Evolutionary conservation across 2,888 invertebrate species (phyloP), one percentile per base, ranked within the genome.

Genomic region (Yponomeuta cagnagella): DNA sequence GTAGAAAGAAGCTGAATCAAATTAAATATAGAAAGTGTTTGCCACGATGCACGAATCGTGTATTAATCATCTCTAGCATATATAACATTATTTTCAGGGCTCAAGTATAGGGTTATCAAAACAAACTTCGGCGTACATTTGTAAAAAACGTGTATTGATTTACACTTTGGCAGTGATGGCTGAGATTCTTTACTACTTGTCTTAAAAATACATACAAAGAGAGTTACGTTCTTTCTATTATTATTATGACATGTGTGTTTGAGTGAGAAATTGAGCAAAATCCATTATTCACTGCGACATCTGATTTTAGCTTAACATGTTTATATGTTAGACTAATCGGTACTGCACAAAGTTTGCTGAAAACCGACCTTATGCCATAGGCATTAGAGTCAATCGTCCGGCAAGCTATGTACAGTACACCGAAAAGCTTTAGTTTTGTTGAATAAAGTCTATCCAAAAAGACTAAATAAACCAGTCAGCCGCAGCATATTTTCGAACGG

Each of bases 161-260:
- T 89, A 91, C 91, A 91, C 91, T 92, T 91, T 92, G 91, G 91
- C 90, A 90, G 90, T 92, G 90, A 89, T 89, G 89, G 88, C 87
- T 89, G 82, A 84, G 79, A 82, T 86, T 81, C 79, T 88, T 52
- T 52, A 52, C 52, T 15, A 52, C 1, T 52, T 52, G 52, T 15
- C 52, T 52, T 52, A 52, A 52, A 15, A 52, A 52, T 52, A 52
- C 88, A 43, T 43, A 90, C 88, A 92, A 89, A 90, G 91, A 92
- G 91, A 92, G 90, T 92, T 91, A 90, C 90, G 70, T 68, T 52
- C 68, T 30, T 68, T 37, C 43, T 67, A 43, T 67, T 43, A n/a
- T 15, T 9, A 67, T 33, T 67, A 15, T 68, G 15, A 68, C 30
- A 48, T 68, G 2, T 4, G 5, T 43, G 43, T 43, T 43, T 31